Evolutionary conservation across 2,797 vertebrate species (phyloP), one percentile per base, ranked within the genome.

Genomic region (Malacoraja senta): DNA sequence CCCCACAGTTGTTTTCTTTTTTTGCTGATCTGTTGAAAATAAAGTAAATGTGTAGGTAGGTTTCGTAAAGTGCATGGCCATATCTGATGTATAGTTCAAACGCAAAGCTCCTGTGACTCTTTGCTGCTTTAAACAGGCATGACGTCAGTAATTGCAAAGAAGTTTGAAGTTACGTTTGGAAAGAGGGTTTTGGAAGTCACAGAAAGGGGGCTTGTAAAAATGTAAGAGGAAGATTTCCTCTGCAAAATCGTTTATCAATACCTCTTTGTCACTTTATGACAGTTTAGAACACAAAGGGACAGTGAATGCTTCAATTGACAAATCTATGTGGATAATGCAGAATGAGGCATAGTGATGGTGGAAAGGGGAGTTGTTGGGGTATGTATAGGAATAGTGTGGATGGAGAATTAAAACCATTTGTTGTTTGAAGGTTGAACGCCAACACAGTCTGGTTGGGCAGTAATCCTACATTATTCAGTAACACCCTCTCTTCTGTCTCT

Each of bases 1-100:
- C 71, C 97, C 97, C 96, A 97, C 96, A 97, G 97, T 96, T 97
- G 96, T 97, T 97, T 97, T 94, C 94, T 93, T 95, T 91, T 92
- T 92, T 95, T 95, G 96, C 96, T 97, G 97, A 98, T 97, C 96
- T 97, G 96, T 95, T 96, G 94, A 93, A 94, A 96, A 96, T 96
- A 97, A 95, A 96, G 96, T 96, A 94, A 95, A 91, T 65, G 63
- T 61, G 61, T n/a, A 63, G n/a, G 61, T 88, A 65, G n/a, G 63
- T 63, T 92, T 53, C 44, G 8, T 92, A 72, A 92, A 19, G 32
- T 38, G 24, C 68, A 91, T 44, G 21, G 68, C 90, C 53, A 53
- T 74, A 74, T 88, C n/a, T 90, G 90, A 91, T 53, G 72, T 91
- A 91, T 53, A 71, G 13, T 76, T 92, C 35, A 29, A 76, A 29